Percentiles rank a stretch among this genome's conserved stretches.
Evolutionary conservation across 1,140 invertebrate species (phyloP).

Genomic region (Maniola jurtina): DNA sequence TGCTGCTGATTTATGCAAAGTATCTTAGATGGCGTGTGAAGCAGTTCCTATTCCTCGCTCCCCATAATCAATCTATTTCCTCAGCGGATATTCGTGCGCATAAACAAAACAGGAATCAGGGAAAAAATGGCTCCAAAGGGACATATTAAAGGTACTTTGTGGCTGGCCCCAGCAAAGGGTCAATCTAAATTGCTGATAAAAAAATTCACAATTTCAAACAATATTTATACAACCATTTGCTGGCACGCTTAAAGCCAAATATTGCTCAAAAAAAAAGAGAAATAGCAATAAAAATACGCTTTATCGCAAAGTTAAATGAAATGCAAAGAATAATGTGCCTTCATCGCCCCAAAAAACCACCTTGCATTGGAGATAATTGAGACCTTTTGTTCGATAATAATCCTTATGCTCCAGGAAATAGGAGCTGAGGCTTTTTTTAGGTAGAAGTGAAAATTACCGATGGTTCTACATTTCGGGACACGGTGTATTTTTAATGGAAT

Average conservation of each 20-base stretch:
- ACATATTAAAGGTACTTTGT: constrained; percentile 6
- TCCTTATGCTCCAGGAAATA: constrained; percentile 6
- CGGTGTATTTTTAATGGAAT: constrained; percentile 35
- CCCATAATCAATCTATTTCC: neutral
- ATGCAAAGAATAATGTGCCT: constrained; percentile 29
- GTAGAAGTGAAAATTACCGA: constrained; percentile 19
- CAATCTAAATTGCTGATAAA: constrained; percentile 12
- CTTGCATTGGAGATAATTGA: constrained; percentile 7
- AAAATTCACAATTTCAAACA: constrained; percentile 8
- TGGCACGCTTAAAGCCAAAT: constrained; percentile 17
- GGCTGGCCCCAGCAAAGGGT: neutral
- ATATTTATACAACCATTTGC: constrained; percentile 8
- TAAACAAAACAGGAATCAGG: neutral
- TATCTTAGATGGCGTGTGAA: neutral
- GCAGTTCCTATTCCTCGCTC: neutral
- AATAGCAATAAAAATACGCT: constrained; percentile 26
- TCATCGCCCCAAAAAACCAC: constrained; percentile 19
- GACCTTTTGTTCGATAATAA: constrained; percentile 11
- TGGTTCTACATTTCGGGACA: constrained; percentile 26
- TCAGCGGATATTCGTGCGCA: neutral
- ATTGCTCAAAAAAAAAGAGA: constrained; percentile 16
- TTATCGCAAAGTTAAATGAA: constrained; percentile 30
- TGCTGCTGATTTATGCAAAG: neutral
- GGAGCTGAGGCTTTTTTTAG: constrained; percentile 6
- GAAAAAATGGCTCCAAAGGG: neutral